Evolutionary conservation across 2,113 vertebrate genomes (phyloP).

Genomic region (Chaetodon trifascialis): DNA sequence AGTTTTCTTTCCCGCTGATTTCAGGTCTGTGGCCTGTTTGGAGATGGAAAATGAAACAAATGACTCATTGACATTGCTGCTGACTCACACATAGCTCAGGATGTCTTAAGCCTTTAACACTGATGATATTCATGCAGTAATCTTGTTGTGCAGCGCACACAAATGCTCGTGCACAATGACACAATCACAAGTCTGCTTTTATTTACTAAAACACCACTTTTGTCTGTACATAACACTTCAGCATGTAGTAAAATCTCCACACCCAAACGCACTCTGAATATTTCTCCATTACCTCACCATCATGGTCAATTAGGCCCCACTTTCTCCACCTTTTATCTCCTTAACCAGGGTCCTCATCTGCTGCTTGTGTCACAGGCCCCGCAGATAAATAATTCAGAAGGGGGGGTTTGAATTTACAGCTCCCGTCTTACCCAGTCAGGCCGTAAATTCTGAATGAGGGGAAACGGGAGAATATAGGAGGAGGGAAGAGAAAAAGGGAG

Average conservation of each 20-base stretch:
- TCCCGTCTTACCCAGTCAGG: conserved; percentile 79
- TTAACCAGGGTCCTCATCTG: conserved; percentile 86
- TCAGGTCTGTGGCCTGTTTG: conserved; percentile 50
- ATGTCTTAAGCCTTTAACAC: conserved; percentile 44
- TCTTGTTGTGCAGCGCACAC: conserved; percentile 27
- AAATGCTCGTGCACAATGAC: conserved; percentile 10
- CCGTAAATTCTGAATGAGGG: conserved; percentile 85
- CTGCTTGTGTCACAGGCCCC: conserved; percentile 82
- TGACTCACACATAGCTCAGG: conserved; percentile 58
- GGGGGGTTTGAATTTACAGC: conserved; percentile 79
- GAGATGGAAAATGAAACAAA: conserved; percentile 64
- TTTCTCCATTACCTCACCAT: conserved; percentile 84
- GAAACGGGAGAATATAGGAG: conserved; percentile 75
- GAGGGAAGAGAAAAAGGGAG: conserved; percentile 58
- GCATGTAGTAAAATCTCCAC: conserved; percentile 41
- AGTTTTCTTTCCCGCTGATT: conserved; percentile 51
- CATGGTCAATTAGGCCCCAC: conserved; percentile 86
- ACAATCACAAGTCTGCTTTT: conserved; percentile 35
- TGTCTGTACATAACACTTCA: conserved; percentile 34
- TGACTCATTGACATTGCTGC: conserved; percentile 58
- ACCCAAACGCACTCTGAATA: conserved; percentile 77
- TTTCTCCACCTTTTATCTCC: conserved; percentile 87
- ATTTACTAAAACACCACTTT: conserved; percentile 49
- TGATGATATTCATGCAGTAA: conserved; percentile 22
- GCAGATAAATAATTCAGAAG: conserved; percentile 86